A percentile compares a stretch with the other conserved stretches of the same genome.
These are phyloP conservation scores for Nomada lathburiana DNA, from an alignment of 2,888 invertebrate species.

Conservation along the genomic window DNA sequence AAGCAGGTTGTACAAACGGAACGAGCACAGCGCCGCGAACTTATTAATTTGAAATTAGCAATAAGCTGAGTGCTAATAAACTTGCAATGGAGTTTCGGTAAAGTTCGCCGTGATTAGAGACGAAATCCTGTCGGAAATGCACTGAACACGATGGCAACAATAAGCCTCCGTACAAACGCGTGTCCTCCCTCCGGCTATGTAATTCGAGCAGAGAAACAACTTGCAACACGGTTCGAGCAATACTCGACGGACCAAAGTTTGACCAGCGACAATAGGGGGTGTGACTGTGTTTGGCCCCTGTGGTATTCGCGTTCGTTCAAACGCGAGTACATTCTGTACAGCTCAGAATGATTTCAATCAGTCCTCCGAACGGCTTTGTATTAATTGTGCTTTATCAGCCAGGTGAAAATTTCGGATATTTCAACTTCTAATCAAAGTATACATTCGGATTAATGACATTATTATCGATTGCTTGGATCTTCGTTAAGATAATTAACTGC, in stretches of 20 bases:
- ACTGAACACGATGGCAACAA: not conserved
- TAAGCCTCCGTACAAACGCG: constrained; percentile 16
- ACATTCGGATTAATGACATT: no score
- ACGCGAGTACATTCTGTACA: constrained; percentile 3
- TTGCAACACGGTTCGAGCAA: constrained; percentile 36
- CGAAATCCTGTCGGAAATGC: constrained; percentile 32
- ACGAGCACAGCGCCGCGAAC: no score
- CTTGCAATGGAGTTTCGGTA: not conserved
- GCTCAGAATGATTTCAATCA: constrained; percentile 16
- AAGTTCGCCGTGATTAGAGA: constrained; percentile 4
- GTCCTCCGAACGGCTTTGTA: not conserved
- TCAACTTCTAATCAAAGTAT: no score
- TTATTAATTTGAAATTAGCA: not conserved
- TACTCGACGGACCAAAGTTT: constrained; percentile 53
- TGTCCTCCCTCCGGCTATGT: constrained; percentile 33
- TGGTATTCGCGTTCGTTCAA: constrained; percentile 10
- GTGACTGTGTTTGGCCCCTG: constrained; percentile 17
- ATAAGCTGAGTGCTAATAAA: not conserved
- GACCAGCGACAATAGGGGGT: constrained; percentile 16
- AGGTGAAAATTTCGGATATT: no score
- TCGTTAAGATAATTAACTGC: no score
- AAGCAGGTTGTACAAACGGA: no score
- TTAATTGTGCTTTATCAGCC: no score
- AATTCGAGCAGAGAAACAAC: constrained; percentile 58
- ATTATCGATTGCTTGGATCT: no score